phyloP scores from a whole-genome alignment of 1,140 invertebrate species.

The Apis cerana region DNA sequence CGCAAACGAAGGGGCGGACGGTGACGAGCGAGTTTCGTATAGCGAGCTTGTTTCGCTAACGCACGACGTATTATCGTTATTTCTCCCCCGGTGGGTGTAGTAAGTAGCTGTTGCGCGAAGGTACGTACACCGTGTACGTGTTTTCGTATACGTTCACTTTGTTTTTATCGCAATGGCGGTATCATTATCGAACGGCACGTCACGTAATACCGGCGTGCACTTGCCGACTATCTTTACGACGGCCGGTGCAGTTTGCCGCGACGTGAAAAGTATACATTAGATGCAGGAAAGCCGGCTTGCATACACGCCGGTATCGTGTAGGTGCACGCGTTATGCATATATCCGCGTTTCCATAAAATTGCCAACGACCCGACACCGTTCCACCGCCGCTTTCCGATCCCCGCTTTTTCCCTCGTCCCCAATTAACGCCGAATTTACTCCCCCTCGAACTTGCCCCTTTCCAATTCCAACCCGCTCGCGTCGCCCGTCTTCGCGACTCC shows the following conservation, averaged over 20 bases:
- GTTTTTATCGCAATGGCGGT: conserved; percentile 60
- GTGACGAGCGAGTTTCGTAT: conserved; percentile 32
- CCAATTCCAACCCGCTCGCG: not conserved
- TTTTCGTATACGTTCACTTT: conserved; percentile 53
- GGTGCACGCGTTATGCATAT: conserved; percentile 41
- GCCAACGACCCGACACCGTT: not conserved
- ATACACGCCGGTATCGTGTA: conserved; percentile 36
- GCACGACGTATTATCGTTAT: conserved; percentile 67
- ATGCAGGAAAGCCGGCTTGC: conserved; percentile 48
- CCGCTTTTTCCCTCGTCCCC: too few relatives aligned
- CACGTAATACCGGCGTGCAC: conserved; percentile 65
- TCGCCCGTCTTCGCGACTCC: not conserved
- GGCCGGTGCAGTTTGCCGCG: conserved; percentile 61
- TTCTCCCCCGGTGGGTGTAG: conserved; percentile 22
- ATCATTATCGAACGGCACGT: conserved; percentile 68
- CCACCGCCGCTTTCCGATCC: not conserved
- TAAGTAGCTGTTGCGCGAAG: not conserved
- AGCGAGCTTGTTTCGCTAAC: conserved; percentile 46
- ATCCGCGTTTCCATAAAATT: conserved; percentile 13
- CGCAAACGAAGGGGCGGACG: conserved; percentile 9
- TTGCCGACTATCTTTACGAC: conserved; percentile 64
- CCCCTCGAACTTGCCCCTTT: not conserved
- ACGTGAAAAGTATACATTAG: conserved; percentile 73
- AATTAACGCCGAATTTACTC: conserved; percentile 16
- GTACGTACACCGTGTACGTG: conserved; percentile 1